Percentiles rank a stretch among this genome's conserved stretches.
Evolutionary conservation across 2,888 invertebrate species (phyloP).

Genomic region (Oxyteleia sp.): DNA sequence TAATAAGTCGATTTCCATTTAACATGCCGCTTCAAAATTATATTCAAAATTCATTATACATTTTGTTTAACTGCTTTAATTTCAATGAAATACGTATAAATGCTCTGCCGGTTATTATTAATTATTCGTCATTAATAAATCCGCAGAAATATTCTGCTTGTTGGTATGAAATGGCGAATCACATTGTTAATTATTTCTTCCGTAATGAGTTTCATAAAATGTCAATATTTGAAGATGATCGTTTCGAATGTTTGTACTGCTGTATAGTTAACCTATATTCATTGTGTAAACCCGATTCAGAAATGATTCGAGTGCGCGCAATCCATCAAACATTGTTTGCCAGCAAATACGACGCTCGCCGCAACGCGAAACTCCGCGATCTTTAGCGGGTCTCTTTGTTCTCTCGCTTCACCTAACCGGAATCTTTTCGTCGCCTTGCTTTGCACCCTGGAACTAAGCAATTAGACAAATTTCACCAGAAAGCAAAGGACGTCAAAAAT

Average conservation of each 20-base stretch:
- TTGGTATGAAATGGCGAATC: conserved; percentile 5
- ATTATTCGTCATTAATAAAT: neutral
- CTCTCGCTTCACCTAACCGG: conserved; percentile 7
- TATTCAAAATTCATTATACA: no score
- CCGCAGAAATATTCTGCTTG: neutral
- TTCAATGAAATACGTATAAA: no score
- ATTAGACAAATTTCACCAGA: neutral
- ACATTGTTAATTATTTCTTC: conserved; percentile 46
- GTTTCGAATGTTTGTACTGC: conserved; percentile 49
- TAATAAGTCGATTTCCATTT: no score
- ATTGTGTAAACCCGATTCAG: conserved; percentile 53
- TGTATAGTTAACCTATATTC: conserved; percentile 52
- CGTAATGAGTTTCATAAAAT: conserved; percentile 51
- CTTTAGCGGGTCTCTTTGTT: conserved; percentile 28
- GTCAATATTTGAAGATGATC: conserved; percentile 49
- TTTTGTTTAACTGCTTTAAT: no score
- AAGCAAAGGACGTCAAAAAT: neutral
- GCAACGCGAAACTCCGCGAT: conserved; percentile 41
- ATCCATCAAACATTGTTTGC: conserved; percentile 49
- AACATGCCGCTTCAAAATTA: no score
- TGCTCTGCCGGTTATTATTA: neutral
- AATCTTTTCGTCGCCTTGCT: conserved; percentile 16
- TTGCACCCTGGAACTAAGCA: conserved; percentile 6
- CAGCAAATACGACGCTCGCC: conserved; percentile 32
- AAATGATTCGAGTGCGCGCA: conserved; percentile 52